Base-by-base conservation (phyloP, 2,888 invertebrate genomes). In the Tetranychus truncatus region DNA sequence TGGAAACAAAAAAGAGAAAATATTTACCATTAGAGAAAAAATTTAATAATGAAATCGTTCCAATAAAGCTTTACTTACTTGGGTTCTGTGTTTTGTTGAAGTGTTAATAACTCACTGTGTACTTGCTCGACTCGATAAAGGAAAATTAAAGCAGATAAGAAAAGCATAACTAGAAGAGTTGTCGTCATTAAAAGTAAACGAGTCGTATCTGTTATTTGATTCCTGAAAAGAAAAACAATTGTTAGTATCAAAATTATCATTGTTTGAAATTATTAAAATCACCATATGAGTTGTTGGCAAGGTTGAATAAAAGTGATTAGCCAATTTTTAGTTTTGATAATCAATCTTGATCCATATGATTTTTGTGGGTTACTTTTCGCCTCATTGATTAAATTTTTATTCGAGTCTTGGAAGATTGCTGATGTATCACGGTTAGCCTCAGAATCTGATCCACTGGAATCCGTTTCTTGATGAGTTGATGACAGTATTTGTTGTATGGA, bases 361-460 rank as follows among this genome's bases (percentile, higher is more conserved):
- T 34, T 34, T 34, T 34, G 34, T 34, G 34, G 34, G 3, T 34
- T 34, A 4, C 34, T 34, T 34, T 34, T 55, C 55, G 55, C 9
- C 1, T 55, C 55, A 5, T 69, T 11, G 6, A 69, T 20, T 24
- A 69, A 69, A 69, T n/a, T 69, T 21, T 69, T 69, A 7, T 34
- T 5, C 11, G 69, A 20, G 11, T 69, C 34, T 15, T 55, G 55
- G 55, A 15, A 55, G 55, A 55, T 15, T 15, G 15, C 55, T 21
- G 69, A 34, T 34, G 34, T 11, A 24, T 69, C 69, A 20, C 69
- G n/a, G 20, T 69, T 69, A 11, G 69, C 34, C 11, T 69, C 69
- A 69, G 69, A 69, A 24, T 69, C 69, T 69, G 69, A 69, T 69
- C 69, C 69, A 69, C 20, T 20, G 21, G 69, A 69, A 20, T 69